Evolutionary conservation across 2,888 invertebrate species (phyloP).

Genomic region (Eudasyphora cyanicolor): DNA sequence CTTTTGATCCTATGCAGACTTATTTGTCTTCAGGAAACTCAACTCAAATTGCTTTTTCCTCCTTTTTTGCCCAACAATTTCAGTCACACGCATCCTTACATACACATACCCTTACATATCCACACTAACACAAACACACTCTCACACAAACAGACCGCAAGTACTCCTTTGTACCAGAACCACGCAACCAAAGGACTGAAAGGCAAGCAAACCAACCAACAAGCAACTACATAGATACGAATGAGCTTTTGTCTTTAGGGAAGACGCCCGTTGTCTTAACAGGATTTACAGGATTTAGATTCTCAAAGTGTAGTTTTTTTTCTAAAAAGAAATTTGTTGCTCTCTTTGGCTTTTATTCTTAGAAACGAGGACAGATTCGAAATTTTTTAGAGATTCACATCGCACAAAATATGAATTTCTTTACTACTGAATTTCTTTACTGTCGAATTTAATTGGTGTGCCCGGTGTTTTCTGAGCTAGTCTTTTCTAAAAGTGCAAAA

Average conservation of each 20-base stretch:
- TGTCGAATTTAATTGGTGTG: too few species aligned
- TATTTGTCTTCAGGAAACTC: slow-evolving; percentile 78
- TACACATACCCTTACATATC: slow-evolving; percentile 33
- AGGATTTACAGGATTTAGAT: slow-evolving; percentile 63
- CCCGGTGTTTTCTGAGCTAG: too few species aligned
- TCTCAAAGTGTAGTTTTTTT: slow-evolving; percentile 64
- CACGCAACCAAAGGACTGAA: slow-evolving; percentile 25
- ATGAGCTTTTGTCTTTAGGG: slow-evolving; percentile 50
- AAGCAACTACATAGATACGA: slow-evolving; percentile 16
- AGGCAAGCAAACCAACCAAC: slow-evolving; percentile 31
- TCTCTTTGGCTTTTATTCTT: slow-evolving; percentile 30
- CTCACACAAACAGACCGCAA: slow-evolving; percentile 12
- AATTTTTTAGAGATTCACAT: too few species aligned
- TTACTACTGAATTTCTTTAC: too few species aligned
- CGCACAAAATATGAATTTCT: too few species aligned
- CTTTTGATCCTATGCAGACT: slow-evolving; percentile 76
- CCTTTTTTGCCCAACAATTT: slow-evolving; percentile 33
- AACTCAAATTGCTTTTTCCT: slow-evolving; percentile 76
- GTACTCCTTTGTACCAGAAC: slow-evolving; percentile 5
- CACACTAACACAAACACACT: neutral
- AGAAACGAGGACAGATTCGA: too few species aligned
- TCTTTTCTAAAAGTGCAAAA: too few species aligned
- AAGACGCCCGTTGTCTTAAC: slow-evolving; percentile 59
- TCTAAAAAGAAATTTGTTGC: slow-evolving; percentile 44
- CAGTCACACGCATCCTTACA: slow-evolving; percentile 9